Evolutionary conservation across 2,888 invertebrate genomes (phyloP), one percentile per base, ranked within the genome.

Genomic region (Cremastinae sp.): DNA sequence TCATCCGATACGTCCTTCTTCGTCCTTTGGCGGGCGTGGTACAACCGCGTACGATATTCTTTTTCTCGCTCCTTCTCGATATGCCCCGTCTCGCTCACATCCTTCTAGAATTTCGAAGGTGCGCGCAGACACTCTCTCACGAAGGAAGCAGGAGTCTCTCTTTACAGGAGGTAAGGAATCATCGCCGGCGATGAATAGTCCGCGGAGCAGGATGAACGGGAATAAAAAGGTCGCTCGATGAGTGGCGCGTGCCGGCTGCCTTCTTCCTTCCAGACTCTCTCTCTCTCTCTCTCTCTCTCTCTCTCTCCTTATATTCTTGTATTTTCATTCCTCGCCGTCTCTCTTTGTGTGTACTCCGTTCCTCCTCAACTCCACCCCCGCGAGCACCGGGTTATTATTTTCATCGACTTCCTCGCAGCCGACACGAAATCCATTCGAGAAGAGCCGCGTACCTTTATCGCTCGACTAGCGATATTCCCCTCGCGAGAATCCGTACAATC

Each of bases 161-260:
- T 12, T 65, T 56, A 47, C 59, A 51, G 41, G 41, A 49, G 28
- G 28, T 28, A 78, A 83, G 80, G 83, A 86, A 87, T 86, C 86
- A 83, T 78, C 80, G 78, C 72, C 47, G 12, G 80, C 73, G 81
- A 81, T 84, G 87, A 86, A 86, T 82, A 68, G 61, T 34, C 65
- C 41, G 49, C 16, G 34, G 47, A 70, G 53, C 49, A 69, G 69
- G 53, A 59, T 12, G 49, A n/a, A 66, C 34, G 49, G 62, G 36
- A 61, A 51, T 69, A 59, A 61, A 66, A 38, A 43, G 49, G 43
- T 80, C 79, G 62, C 80, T 84, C 71, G 84, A n/a, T n/a, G n/a
- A 86, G 86, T 85, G 87, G 87, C 88, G 84, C 87, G 87, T 86
- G 88, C 86, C 81, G 78, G 77, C 82, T 82, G 79, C 80, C 74